Evolutionary conservation across 2,888 invertebrate species (phyloP).

Genomic region (Chalcosyrphus nemorum): DNA sequence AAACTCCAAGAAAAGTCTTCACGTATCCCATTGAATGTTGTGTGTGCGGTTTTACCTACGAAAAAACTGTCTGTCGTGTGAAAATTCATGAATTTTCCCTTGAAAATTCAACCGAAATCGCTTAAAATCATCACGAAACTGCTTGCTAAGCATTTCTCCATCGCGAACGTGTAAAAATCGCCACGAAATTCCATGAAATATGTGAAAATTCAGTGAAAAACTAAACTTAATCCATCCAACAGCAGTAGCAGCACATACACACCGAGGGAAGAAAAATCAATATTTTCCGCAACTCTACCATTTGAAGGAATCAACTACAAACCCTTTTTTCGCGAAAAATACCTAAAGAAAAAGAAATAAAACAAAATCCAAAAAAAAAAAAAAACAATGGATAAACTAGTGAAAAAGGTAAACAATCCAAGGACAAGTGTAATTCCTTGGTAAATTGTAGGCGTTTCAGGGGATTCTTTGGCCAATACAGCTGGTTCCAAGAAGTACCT

Average conservation of each 20-base stretch:
- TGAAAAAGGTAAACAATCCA: slow-evolving; percentile 45
- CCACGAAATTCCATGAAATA: slow-evolving; percentile 25
- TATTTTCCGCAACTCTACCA: slow-evolving; percentile 56
- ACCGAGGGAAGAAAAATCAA: slow-evolving; percentile 63
- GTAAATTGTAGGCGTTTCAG: background rate
- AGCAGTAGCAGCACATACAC: slow-evolving; percentile 50
- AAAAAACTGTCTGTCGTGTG: background rate
- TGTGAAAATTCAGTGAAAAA: slow-evolving; percentile 57
- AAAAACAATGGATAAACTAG: slow-evolving; percentile 60
- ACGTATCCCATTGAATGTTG: slow-evolving; percentile 17
- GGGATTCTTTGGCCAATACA: background rate
- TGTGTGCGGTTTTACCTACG: slow-evolving; percentile 56
- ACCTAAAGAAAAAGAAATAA: too few relatives aligned
- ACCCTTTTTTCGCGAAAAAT: background rate
- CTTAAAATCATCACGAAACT: slow-evolving; percentile 5
- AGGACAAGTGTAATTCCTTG: background rate
- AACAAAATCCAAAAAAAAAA: slow-evolving; percentile 36
- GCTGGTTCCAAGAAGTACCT: slow-evolving; percentile 17
- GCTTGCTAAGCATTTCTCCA: background rate
- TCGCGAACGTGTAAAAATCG: slow-evolving; percentile 5
- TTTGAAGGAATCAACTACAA: background rate
- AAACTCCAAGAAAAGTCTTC: slow-evolving; percentile 30
- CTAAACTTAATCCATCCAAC: background rate
- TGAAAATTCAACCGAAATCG: slow-evolving; percentile 26
- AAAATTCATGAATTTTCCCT: slow-evolving; percentile 59